Evolutionary conservation across 2,888 invertebrate genomes (phyloP).

Genomic region (Ormyrus rosae): DNA sequence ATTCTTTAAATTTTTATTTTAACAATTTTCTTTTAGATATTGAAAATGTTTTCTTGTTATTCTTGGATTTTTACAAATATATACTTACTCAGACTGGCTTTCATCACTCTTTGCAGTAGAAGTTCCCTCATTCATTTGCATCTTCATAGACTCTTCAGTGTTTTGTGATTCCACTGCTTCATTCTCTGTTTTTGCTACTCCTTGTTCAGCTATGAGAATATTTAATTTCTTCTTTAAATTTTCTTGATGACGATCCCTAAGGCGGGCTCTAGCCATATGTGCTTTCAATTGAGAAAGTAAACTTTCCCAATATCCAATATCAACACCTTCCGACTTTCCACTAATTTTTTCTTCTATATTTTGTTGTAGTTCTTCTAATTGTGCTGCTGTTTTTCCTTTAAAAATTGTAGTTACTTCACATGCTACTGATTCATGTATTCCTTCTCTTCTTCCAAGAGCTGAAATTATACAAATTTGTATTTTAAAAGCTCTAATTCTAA

Average conservation of each 20-base stretch:
- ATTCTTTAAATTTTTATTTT: neutral
- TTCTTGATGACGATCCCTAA: conserved; percentile 94
- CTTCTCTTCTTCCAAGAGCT: conserved; percentile 82
- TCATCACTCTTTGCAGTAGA: conserved; percentile 70
- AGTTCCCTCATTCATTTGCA: conserved; percentile 67
- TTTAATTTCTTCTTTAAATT: conserved; percentile 92
- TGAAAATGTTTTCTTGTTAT: too few relatives aligned
- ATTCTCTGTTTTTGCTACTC: conserved; percentile 76
- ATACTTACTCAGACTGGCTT: conserved; percentile 68
- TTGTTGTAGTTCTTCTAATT: conserved; percentile 88
- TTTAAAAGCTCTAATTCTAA: too few relatives aligned
- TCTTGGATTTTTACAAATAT: neutral
- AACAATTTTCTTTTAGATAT: too few relatives aligned
- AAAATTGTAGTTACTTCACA: conserved; percentile 93
- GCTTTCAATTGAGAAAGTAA: conserved; percentile 96
- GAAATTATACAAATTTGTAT: conserved; percentile 41
- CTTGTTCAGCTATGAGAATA: conserved; percentile 91
- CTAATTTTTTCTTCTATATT: conserved; percentile 92
- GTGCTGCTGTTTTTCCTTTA: conserved; percentile 93
- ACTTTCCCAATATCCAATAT: conserved; percentile 99
- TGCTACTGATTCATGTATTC: conserved; percentile 94
- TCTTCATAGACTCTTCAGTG: conserved; percentile 66
- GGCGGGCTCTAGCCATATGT: conserved; percentile 93
- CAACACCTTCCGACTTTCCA: conserved; percentile 91
- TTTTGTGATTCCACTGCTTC: conserved; percentile 60